A percentile compares a stretch with the other conserved stretches of the same genome.
These are phyloP conservation scores for Anagyrus pseudococci DNA, from an alignment of 2,888 invertebrate genomes.

Conservation along the genomic window DNA sequence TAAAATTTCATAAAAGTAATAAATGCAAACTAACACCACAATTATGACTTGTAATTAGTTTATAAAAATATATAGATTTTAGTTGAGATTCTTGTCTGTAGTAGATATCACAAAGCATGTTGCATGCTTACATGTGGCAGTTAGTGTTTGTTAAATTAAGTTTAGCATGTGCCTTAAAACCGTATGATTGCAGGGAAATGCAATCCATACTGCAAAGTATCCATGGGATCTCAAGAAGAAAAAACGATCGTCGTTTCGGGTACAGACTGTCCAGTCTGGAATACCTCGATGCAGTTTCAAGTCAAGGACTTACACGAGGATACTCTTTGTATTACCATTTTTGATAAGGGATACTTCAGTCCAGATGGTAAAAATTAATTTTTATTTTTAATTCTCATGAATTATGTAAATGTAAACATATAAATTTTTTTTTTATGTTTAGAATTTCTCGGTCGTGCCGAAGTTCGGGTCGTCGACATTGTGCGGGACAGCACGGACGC, in stretches of 20 bases:
- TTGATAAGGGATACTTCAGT: slow-evolving; percentile 74
- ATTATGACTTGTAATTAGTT: not conserved
- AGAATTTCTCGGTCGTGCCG: slow-evolving; percentile 77
- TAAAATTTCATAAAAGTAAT: slow-evolving; percentile 2
- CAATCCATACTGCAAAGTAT: slow-evolving; percentile 77
- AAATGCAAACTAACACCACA: slow-evolving; percentile 13
- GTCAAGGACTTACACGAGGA: slow-evolving; percentile 74
- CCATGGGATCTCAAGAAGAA: slow-evolving; percentile 75
- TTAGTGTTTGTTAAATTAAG: not conserved
- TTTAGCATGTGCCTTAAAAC: slow-evolving; percentile 15
- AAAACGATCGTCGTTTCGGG: slow-evolving; percentile 70
- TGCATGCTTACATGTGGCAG: slow-evolving; percentile 15
- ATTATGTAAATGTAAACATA: not conserved
- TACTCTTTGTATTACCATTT: slow-evolving; percentile 73
- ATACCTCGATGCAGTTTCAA: slow-evolving; percentile 78
- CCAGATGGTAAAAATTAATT: slow-evolving; percentile 70
- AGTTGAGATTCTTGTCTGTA: slow-evolving; percentile 7
- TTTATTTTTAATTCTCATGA: slow-evolving; percentile 2
- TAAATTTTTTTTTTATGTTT: slow-evolving; percentile 35
- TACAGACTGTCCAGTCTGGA: slow-evolving; percentile 71
- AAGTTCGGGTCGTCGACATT: slow-evolving; percentile 71
- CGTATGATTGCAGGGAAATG: slow-evolving; percentile 65
- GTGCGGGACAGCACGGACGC: slow-evolving; percentile 66
- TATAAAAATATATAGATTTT: too few relatives aligned
- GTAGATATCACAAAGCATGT: slow-evolving; percentile 31